Conservation (phyloP, 1,140 invertebrate species). For the Bombus confusus region DNA sequence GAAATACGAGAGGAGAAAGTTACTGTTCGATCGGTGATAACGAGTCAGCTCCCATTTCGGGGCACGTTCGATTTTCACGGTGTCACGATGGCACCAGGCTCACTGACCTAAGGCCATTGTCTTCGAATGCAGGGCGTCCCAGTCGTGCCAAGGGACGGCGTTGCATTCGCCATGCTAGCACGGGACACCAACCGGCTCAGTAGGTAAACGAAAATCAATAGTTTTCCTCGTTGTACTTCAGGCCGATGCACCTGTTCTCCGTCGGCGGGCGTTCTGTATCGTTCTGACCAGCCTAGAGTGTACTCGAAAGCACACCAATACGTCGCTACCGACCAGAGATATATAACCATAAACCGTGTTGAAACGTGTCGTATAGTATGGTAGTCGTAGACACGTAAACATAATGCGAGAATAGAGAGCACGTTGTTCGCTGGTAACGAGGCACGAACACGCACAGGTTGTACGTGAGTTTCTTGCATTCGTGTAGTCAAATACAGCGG, state of each 20-base stretch:
- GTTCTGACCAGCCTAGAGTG: background rate
- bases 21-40: background rate
- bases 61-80: conserved; percentile 31
- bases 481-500: background rate
- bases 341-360: conserved; percentile 24
- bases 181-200: conserved; percentile 45
- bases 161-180: conserved; percentile 46
- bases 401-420: conserved; percentile 26
- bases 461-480: background rate
- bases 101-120: conserved; percentile 67
- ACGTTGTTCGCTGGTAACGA: conserved; percentile 44
- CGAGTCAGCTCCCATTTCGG: background rate
- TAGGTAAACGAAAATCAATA: conserved; percentile 75
- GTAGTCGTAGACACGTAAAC: conserved; percentile 28
- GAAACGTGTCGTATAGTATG: conserved; percentile 13
- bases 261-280: background rate
- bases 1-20: background rate
- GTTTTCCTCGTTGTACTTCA: conserved; percentile 64
- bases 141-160: conserved; percentile 64
- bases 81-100: conserved; percentile 58
- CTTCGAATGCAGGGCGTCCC: conserved; percentile 67
- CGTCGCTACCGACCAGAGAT: background rate
- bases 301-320: background rate
- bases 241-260: conserved; percentile 71
- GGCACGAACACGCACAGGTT: conserved; percentile 11